These are phyloP conservation scores for Labeo calbasu DNA, from an alignment of 2,797 vertebrate genomes.

Conservation along the genomic window DNA sequence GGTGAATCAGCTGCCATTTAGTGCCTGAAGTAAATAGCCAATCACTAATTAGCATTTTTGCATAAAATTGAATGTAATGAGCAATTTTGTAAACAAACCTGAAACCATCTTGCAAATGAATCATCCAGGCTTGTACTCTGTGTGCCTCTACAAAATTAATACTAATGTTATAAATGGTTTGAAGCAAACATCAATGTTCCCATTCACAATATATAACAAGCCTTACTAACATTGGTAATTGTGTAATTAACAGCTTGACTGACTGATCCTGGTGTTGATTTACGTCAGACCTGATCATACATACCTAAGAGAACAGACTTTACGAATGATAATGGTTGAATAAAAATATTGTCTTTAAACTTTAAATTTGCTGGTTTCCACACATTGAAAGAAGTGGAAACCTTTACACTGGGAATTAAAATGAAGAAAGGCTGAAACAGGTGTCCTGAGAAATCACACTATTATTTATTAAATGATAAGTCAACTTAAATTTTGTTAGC, in stretches of 20 bases:
- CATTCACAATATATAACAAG: constrained; percentile 61
- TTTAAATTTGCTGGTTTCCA: neutral
- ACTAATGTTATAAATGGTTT: constrained; percentile 56
- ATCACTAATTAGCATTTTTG: constrained; percentile 40
- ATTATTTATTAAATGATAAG: neutral
- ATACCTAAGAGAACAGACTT: constrained; percentile 49
- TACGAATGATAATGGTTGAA: constrained; percentile 28
- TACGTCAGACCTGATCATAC: constrained; percentile 48
- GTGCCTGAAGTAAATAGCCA: constrained; percentile 3
- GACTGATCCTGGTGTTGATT: constrained; percentile 54
- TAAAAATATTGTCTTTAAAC: constrained; percentile 16
- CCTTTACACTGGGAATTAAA: neutral
- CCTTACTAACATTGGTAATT: constrained; percentile 63
- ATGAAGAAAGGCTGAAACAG: neutral
- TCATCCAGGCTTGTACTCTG: constrained; percentile 55
- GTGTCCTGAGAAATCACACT: neutral
- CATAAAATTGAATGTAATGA: constrained; percentile 24
- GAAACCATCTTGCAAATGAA: constrained; percentile 22
- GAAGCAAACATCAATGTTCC: constrained; percentile 59
- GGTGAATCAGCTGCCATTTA: constrained; percentile 17
- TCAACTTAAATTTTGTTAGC: neutral
- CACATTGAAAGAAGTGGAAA: neutral
- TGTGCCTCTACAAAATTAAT: constrained; percentile 63
- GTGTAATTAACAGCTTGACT: constrained; percentile 67
- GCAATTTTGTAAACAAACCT: constrained; percentile 25